These are phyloP conservation scores for Brachyopa scutellaris DNA, from an alignment of 2,888 invertebrate genomes.

Conservation along the genomic window DNA sequence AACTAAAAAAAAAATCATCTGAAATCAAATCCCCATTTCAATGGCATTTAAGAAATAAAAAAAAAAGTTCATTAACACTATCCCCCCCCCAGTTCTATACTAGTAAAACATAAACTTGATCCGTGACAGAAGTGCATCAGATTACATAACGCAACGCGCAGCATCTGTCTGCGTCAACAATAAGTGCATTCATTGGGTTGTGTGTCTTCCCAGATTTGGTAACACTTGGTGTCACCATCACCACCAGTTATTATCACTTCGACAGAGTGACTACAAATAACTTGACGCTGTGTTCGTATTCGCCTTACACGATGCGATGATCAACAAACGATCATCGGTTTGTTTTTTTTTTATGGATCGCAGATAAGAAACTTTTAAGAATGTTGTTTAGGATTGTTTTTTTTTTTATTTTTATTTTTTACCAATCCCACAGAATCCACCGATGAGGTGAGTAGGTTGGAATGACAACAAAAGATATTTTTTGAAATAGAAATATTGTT, in stretches of 20 bases:
- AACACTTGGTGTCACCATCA: constrained; percentile 61
- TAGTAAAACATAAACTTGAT: constrained; percentile 41
- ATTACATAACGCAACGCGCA: constrained; percentile 51
- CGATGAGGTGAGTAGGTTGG: constrained; percentile 26
- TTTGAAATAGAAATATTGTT: not conserved
- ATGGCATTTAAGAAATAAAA: too few relatives aligned
- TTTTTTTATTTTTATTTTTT: too few relatives aligned
- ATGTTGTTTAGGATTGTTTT: too few relatives aligned
- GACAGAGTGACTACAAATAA: constrained; percentile 33
- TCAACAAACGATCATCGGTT: constrained; percentile 30
- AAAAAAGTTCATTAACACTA: too few relatives aligned
- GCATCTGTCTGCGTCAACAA: constrained; percentile 32
- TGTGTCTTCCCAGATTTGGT: constrained; percentile 45
- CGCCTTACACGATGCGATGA: constrained; percentile 4
- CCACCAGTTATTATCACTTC: constrained; percentile 63
- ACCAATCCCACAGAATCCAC: not conserved
- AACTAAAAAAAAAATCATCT: too few relatives aligned
- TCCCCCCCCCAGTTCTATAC: not conserved
- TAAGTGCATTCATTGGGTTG: too few relatives aligned
- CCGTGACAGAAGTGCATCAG: constrained; percentile 67
- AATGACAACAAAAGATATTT: too few relatives aligned
- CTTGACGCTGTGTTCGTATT: not conserved
- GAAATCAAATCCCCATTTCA: constrained; percentile 13
- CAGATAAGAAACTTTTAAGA: constrained; percentile 61
- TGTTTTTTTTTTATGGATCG: constrained; percentile 27